Base-by-base conservation (phyloP, 2,888 invertebrate species). In the Lasius fuliginosus region DNA sequence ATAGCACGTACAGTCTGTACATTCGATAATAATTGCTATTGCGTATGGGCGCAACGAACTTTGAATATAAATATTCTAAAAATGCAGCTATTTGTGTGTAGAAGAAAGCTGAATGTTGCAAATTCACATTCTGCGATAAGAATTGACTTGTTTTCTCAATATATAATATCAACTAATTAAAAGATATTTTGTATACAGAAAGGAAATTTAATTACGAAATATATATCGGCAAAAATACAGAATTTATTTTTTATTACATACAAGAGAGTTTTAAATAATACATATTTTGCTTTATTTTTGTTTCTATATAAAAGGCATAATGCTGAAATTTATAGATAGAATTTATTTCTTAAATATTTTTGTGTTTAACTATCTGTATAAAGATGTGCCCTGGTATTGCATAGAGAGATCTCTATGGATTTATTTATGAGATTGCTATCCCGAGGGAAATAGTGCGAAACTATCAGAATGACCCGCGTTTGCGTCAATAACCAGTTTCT, bases 401-500 rank as follows among this genome's bases (percentile, higher is more conserved):
- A 8, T 53, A 53, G 53, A 64, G n/a, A 15, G 27, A 23, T 42
- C 18, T 33, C 2, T 42, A 30, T 30, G 18, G 11, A 60, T 58
- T 56, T 46, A 18, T 58, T 33, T 23, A 30, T 53, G 23, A 42
- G 12, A 81, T 46, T 60, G 27, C 15, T 42, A 42, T 77, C 40
- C n/a, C 18, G 42, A n/a, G 23, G 42, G 42, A 56, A 71, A 42
- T 23, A 77, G 69, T 27, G 42, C 58, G 71, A 79, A 71, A 71
- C 71, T 71, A 79, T 81, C 12, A 33, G 30, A 71, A 73, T 81
- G 46, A 36, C 23, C 46, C 15, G 42, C 58, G 60, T 42, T 79
- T 79, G 58, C 79, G 58, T 81, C 79, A 58, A 60, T 73, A 73
- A 81, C 73, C 23, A 30, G 73, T 60, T 81, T 73, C 79, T 81